These are phyloP conservation scores for Brachionus rubens DNA, from an alignment of 1,140 invertebrate genomes.

Conservation along the genomic window DNA sequence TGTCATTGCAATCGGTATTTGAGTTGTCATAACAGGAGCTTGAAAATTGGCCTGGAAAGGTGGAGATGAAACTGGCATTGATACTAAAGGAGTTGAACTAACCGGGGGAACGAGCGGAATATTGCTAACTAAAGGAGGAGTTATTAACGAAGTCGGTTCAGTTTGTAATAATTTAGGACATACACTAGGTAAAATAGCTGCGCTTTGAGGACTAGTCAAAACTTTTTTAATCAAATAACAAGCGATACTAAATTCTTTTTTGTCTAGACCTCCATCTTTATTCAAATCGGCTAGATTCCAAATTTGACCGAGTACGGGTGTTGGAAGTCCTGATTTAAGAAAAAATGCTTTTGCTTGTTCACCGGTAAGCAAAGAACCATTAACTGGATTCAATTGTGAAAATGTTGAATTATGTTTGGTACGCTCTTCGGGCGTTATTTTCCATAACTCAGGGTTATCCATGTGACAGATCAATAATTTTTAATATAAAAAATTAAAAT, in stretches of 20 bases:
- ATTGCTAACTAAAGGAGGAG: conserved; percentile 71
- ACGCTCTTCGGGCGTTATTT: conserved; percentile 70
- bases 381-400: conserved; percentile 76
- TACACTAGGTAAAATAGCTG: conserved; percentile 56
- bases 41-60: conserved; percentile 43
- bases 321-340: conserved; percentile 83
- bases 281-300: conserved; percentile 92
- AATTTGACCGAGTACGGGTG: conserved; percentile 81
- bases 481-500: not conserved
- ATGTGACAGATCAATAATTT: conserved; percentile 9
- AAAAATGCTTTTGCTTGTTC: conserved; percentile 91
- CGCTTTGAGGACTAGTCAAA: conserved; percentile 70
- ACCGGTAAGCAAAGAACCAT: conserved; percentile 73
- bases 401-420: conserved; percentile 81
- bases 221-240: conserved; percentile 77
- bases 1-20: too few species aligned
- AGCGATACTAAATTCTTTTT: conserved; percentile 93
- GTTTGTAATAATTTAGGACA: conserved; percentile 51
- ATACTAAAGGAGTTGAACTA: not conserved
- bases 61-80: not conserved
- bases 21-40: not conserved
- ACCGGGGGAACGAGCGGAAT: conserved; percentile 51
- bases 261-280: conserved; percentile 91
- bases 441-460: conserved; percentile 69
- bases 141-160: conserved; percentile 81